These are phyloP conservation scores for Thalassophryne amazonica DNA, from an alignment of 2,797 vertebrate species.

Conservation along the genomic window DNA sequence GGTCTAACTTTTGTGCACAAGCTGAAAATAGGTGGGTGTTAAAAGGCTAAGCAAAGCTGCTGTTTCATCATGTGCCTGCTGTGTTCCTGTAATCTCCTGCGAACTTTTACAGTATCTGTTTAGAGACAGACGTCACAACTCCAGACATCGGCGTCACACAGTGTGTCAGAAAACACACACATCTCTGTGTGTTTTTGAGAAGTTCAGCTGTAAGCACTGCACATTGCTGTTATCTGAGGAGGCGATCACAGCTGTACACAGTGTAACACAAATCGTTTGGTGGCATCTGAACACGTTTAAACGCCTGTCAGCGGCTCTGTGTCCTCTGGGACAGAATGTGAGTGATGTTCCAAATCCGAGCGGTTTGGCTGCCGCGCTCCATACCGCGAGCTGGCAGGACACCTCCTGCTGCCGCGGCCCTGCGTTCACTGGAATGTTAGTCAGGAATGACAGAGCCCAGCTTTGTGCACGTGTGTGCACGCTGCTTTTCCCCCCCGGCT, in stretches of 20 bases:
- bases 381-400: conserved; percentile 65
- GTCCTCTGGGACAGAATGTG: conserved; percentile 46
- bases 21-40: no score
- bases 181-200: conserved; percentile 3
- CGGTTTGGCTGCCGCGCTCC: conserved; percentile 56
- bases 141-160: not conserved
- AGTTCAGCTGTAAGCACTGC: conserved; percentile 13
- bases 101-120: conserved; percentile 34
- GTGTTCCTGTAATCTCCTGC: no score
- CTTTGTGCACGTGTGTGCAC: conserved; percentile 35
- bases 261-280: conserved; percentile 34
- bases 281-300: conserved; percentile 47
- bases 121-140: conserved; percentile 14
- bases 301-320: conserved; percentile 46
- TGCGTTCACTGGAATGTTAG: conserved; percentile 69
- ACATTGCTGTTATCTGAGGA: conserved; percentile 8
- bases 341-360: conserved; percentile 40
- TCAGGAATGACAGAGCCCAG: conserved; percentile 71
- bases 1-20: no score
- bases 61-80: no score
- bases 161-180: not conserved
- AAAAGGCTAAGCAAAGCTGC: no score
- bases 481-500: conserved; percentile 70
- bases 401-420: conserved; percentile 50
- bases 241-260: conserved; percentile 23